Base-by-base conservation (phyloP, 1,140 invertebrate species). In the Araneus ventricosus region DNA sequence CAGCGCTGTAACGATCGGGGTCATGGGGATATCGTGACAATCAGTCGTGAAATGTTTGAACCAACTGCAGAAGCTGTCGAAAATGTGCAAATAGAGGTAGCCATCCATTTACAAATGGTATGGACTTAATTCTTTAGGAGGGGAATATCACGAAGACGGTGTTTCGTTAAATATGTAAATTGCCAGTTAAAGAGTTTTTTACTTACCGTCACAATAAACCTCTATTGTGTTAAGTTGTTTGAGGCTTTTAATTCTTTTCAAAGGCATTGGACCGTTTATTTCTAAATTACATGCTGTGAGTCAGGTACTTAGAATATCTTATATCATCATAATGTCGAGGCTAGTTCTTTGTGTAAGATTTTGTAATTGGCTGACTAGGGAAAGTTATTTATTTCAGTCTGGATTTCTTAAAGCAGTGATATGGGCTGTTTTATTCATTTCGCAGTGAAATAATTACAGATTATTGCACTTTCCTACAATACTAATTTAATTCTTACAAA, bases 1-100 rank as follows among this genome's bases (percentile, higher is more conserved):
- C 63, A 75, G 41, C 67, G 59, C 22, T 41, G 8, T n/a, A 45
- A 52, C 70, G 67, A 89, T 75, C 39, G 88, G 52, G 88, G 88
- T 89, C 88, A 89, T 75, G 88, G 88, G 75, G 67, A 52, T 79
- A 79, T 89, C 88, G 88, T 89, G 88, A 89, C 59, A 75, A 57
- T 52, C 27, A 67, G 59, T 89, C 88, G 88, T 89, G 88, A 89
- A 88, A n/a, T 6, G 14, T 8, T 70, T 88, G 37, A 88, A 70
- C 61, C 27, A 41, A 52, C 10, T 30, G 4, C 22, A n/a, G 20
- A 6, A 63, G 30, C 30, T 75, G 70, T 75, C 70, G 27, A 30
- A 75, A 75, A 75, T 75, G 70, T 34, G 70, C 30, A 75, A 75
- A 75, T 6, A 75, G 45, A 52, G 17, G 70, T 75, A 75, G 27